Percentiles rank a stretch among this genome's conserved stretches.
Evolutionary conservation across 2,797 vertebrate species (phyloP).

Genomic region (Atherinosoma microstoma): DNA sequence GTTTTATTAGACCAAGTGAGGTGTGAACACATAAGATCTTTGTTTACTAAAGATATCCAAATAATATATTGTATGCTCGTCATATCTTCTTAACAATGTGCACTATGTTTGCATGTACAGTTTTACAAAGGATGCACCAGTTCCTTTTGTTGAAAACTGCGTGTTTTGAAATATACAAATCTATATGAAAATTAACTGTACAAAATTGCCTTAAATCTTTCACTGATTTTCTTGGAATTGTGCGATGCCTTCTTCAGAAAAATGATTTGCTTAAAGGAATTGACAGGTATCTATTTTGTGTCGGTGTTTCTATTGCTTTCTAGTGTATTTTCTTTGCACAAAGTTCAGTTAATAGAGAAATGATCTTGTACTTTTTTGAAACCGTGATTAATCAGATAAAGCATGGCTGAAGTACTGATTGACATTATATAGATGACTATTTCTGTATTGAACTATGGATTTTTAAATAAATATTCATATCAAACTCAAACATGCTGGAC

Average conservation of each 20-base stretch:
- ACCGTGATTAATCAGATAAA: conserved; percentile 84
- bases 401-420: conserved; percentile 86
- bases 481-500: conserved; percentile 52
- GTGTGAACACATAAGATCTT: conserved; percentile 84
- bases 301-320: conserved; percentile 88
- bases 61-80: conserved; percentile 88
- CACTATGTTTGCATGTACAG: conserved; percentile 95
- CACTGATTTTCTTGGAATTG: conserved; percentile 92
- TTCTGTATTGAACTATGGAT: conserved; percentile 90
- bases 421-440: conserved; percentile 87
- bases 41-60: conserved; percentile 90
- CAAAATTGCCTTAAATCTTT: conserved; percentile 99
- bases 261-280: conserved; percentile 73
- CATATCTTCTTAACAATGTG: conserved; percentile 87
- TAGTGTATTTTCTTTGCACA: conserved; percentile 86
- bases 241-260: conserved; percentile 93
- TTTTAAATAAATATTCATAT: conserved; percentile 94
- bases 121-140: conserved; percentile 91
- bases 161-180: conserved; percentile 81
- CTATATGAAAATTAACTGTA: conserved; percentile 84
- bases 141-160: conserved; percentile 81
- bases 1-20: conserved; percentile 83
- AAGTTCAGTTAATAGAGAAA: conserved; percentile 68
- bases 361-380: conserved; percentile 84
- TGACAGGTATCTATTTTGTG: conserved; percentile 87